Evolutionary conservation across 2,888 invertebrate genomes (phyloP), one percentile per base, ranked within the genome.

Genomic region (Odontomyia ornata): DNA sequence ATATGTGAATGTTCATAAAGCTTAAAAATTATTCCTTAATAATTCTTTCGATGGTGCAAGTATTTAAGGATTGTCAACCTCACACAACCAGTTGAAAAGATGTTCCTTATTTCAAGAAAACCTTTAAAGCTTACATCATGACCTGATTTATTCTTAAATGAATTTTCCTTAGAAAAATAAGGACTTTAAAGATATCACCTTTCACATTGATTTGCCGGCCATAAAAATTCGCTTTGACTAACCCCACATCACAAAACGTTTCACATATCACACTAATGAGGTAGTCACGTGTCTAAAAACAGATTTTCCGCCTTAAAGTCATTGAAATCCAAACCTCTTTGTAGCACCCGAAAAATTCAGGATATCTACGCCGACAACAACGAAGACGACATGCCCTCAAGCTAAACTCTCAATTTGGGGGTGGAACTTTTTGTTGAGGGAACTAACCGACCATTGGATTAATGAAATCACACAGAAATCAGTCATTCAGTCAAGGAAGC

Each of bases 241-340:
- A n/a, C n/a, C 65, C 56, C 75, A 52, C 77, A 64, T 77, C 72
- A 67, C 15, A 65, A 73, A 57, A 18, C 69, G 43, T 77, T 76
- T 78, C 76, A 75, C 78, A 71, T 80, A 79, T 77, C 77, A 79
- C 78, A 75, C 79, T 80, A 80, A 80, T 80, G 80, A 80, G 80
- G 77, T 76, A 77, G 79, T 79, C 79, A 80, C 79, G 79, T 80
- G 80, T 78, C 79, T 36, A 36, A 73, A 36, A 73, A 73, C 57
- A 73, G 73, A 73, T 73, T 73, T 73, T 73, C 73, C 73, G 73
- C 73, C 73, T 73, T 73, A 73, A 73, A 73, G 73, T 73, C 73
- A 73, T 73, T 73, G 73, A 73, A 73, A 73, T 73, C 73, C 73
- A 73, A 73, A 23, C 60, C 73, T 36, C 25, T 57, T 60, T 60